These are phyloP conservation scores for Agelaius phoeniceus DNA, from an alignment of 2,113 vertebrate species.

Conservation along the genomic window DNA sequence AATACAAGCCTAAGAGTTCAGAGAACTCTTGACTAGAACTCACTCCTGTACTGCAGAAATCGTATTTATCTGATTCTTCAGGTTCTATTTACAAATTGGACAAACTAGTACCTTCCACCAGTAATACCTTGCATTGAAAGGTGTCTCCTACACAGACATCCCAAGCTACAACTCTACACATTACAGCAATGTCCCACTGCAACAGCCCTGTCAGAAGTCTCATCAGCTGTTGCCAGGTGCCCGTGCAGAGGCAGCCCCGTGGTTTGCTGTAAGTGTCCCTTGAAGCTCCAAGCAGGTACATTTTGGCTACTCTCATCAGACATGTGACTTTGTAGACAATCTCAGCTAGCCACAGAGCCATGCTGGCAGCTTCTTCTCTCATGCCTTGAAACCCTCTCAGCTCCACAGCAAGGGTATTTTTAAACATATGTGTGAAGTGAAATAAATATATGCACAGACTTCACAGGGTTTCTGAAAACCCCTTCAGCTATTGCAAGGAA, in stretches of 20 bases:
- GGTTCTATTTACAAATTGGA: neutral
- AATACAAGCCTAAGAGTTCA: neutral
- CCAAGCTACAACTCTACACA: neutral
- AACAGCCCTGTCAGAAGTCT: neutral
- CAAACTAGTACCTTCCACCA: neutral
- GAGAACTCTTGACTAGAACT: neutral
- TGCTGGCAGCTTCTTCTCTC: neutral
- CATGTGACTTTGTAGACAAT: rapidly evolving
- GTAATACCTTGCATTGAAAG: neutral
- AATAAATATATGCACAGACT: neutral
- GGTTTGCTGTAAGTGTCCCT: neutral
- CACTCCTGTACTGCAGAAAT: neutral
- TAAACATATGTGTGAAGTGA: neutral
- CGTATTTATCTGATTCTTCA: neutral
- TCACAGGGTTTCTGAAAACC: neutral
- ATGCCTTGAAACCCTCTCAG: neutral
- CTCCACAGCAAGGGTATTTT: neutral
- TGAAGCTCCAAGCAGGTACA: neutral
- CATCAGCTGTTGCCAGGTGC: neutral
- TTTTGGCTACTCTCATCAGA: neutral
- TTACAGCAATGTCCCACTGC: neutral
- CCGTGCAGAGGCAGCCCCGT: neutral
- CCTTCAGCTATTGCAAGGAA: neutral
- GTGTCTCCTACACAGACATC: neutral
- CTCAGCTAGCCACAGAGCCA: neutral